Evolutionary conservation across 2,113 vertebrate species (phyloP).

Genomic region (Scopus umbretta): DNA sequence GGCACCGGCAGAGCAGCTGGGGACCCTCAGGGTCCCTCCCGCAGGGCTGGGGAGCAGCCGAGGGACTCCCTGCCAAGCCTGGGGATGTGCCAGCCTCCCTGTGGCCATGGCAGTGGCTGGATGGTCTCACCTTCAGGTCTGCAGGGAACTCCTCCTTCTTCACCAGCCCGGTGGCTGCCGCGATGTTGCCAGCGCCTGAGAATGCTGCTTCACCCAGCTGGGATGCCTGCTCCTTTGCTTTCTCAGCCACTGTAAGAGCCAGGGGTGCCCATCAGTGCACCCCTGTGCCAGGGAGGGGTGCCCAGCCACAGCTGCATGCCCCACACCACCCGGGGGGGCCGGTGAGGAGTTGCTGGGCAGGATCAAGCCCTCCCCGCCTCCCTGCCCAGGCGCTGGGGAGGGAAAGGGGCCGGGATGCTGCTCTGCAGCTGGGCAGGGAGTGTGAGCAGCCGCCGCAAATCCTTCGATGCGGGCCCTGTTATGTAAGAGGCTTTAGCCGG

Average conservation of each 20-base stretch:
- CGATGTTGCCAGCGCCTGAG: slow-evolving; percentile 88
- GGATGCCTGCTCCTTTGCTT: slow-evolving; percentile 89
- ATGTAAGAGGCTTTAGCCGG: slow-evolving; percentile 45
- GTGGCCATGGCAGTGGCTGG: accelerated
- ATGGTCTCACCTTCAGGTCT: slow-evolving; percentile 85
- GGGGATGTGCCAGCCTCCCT: background rate
- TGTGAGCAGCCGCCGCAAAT: background rate
- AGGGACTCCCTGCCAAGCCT: background rate
- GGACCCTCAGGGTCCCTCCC: background rate
- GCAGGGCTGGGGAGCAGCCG: accelerated
- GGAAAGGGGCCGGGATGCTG: background rate
- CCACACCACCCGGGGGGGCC: background rate
- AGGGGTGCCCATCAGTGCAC: background rate
- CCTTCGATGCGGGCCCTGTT: background rate
- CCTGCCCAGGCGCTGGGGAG: background rate
- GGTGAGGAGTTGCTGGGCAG: background rate
- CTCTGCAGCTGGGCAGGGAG: slow-evolving; percentile 29
- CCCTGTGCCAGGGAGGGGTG: background rate
- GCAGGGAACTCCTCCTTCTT: slow-evolving; percentile 95
- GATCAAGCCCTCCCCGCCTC: background rate
- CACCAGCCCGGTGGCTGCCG: slow-evolving; percentile 89
- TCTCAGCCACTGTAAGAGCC: slow-evolving; percentile 88
- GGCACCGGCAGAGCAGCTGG: background rate
- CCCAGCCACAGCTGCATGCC: accelerated
- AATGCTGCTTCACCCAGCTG: slow-evolving; percentile 87